Base-by-base conservation (phyloP, 2,888 invertebrate genomes). In the Ptychoptera albimana region DNA sequence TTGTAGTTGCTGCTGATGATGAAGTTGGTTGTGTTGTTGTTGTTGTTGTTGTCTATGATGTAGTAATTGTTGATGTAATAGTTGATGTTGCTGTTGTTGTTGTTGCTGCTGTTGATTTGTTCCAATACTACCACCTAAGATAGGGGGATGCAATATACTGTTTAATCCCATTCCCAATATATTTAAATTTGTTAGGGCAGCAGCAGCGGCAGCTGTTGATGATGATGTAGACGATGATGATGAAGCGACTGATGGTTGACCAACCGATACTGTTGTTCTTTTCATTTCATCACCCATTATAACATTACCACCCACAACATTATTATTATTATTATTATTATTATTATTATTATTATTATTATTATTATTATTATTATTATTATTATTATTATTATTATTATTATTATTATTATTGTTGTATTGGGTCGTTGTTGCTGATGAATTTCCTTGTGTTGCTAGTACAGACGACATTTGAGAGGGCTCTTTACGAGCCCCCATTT, bases 401-500 rank as follows among this genome's bases (percentile, higher is more conserved):
- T 5, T 5, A 23, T 23, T 23, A 23, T 3, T 53, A 39, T 41
- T 53, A 38, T 38, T 39, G 30, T 41, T 30, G 32, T 45, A 50
- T 49, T 38, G 40, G 43, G 58, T 51, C 48, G 50, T 5, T 48
- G 47, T 1, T 29, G 49, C 10, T 46, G 48, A 2, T 36, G 50
- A 15, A 12, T 15, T 32, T 23, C 23, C 23, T 23, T 23, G 23
- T 23, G 23, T 23, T 23, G 23, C 23, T 23, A 23, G 23, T 5
- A 23, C 23, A 42, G 34, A 34, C 34, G 42, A 34, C 16, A 34
- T 34, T n/a, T 34, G 15, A 16, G 56, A 47, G 57, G 64, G 62
- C 62, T 62, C 64, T 55, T 60, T 64, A 45, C 57, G 64, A 64
- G 62, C 63, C 63, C 63, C 60, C 58, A 60, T 57, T 57, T 71